Conservation (phyloP, 2,888 invertebrate genomes). For the Endotricha flammealis region DNA sequence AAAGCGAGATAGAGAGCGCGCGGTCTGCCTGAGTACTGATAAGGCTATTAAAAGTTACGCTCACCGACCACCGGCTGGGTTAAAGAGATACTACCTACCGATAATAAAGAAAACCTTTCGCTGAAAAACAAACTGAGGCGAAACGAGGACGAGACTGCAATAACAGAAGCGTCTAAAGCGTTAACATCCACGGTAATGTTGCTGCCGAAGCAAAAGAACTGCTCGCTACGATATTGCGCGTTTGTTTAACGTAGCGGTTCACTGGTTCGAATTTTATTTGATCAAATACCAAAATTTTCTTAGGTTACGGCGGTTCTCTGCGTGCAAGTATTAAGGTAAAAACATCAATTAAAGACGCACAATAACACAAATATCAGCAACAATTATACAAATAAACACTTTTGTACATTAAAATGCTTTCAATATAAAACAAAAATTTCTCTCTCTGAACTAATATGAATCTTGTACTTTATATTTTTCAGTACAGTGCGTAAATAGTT, state of each 20-base stretch:
- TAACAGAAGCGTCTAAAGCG: slow-evolving; percentile 33
- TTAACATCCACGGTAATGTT: slow-evolving; percentile 35
- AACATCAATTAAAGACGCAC: too few species aligned
- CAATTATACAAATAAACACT: too few species aligned
- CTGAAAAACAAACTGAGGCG: slow-evolving; percentile 33
- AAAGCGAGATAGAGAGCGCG: slow-evolving; percentile 43
- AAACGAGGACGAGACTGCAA: slow-evolving; percentile 34
- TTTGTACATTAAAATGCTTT: too few species aligned
- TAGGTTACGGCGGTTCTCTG: slow-evolving; percentile 12
- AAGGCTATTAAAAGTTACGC: slow-evolving; percentile 76
- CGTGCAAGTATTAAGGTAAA: too few species aligned
- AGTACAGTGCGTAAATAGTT: too few species aligned
- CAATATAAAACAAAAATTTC: too few species aligned
- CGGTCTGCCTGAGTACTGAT: slow-evolving; percentile 64
- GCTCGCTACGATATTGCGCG: slow-evolving; percentile 27
- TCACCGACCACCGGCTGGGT: slow-evolving; percentile 54
- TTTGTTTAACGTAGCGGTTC: slow-evolving; percentile 32
- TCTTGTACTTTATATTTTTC: too few species aligned
- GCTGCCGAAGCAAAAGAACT: slow-evolving; percentile 32
- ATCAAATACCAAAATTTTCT: slow-evolving; percentile 26
- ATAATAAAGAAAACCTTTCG: slow-evolving; percentile 46
- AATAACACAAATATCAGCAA: too few species aligned
- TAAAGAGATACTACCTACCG: slow-evolving; percentile 50
- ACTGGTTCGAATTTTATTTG: slow-evolving; percentile 30
- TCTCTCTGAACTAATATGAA: too few species aligned